These are phyloP conservation scores for Platichthys flesus DNA, from an alignment of 2,113 vertebrate genomes.

Conservation along the genomic window DNA sequence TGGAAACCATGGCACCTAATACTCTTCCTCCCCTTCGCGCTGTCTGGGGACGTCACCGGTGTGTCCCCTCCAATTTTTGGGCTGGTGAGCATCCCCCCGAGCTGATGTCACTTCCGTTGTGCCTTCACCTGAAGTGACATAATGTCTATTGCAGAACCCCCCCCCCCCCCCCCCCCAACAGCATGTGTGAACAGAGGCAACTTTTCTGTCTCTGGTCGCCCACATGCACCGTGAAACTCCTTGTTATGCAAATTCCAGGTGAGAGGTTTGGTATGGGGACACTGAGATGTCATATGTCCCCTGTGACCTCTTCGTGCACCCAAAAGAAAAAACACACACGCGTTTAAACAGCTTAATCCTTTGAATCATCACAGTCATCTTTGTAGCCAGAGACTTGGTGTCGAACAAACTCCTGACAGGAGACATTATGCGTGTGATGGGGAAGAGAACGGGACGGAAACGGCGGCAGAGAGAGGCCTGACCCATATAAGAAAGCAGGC, in stretches of 20 bases:
- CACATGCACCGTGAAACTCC: constrained; percentile 50
- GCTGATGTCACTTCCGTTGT: constrained; percentile 60
- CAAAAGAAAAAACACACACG: no score
- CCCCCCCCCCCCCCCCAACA: neutral
- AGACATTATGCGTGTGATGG: constrained; percentile 37
- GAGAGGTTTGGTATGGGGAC: constrained; percentile 2
- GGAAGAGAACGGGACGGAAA: constrained; percentile 52
- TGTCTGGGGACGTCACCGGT: constrained; percentile 63
- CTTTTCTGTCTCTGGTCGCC: constrained; percentile 28
- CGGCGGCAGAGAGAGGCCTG: constrained; percentile 73
- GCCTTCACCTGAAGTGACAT: constrained; percentile 72
- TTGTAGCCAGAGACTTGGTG: constrained; percentile 16
- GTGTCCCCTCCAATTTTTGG: constrained; percentile 60
- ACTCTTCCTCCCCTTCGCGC: constrained; percentile 4
- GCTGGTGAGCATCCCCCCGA: constrained; percentile 17
- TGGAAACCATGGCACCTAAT: constrained; percentile 40
- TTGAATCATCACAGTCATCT: constrained; percentile 6
- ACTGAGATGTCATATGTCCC: neutral
- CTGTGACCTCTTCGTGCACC: constrained; percentile 27
- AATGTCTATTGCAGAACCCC: constrained; percentile 52
- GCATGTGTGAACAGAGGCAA: constrained; percentile 28
- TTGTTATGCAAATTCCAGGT: constrained; percentile 63
- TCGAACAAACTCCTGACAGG: constrained; percentile 34
- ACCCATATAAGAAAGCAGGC: constrained; percentile 85
- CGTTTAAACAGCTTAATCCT: neutral